Evolutionary conservation across 2,113 vertebrate genomes (phyloP).

Genomic region (Dipodomys stephensi): DNA sequence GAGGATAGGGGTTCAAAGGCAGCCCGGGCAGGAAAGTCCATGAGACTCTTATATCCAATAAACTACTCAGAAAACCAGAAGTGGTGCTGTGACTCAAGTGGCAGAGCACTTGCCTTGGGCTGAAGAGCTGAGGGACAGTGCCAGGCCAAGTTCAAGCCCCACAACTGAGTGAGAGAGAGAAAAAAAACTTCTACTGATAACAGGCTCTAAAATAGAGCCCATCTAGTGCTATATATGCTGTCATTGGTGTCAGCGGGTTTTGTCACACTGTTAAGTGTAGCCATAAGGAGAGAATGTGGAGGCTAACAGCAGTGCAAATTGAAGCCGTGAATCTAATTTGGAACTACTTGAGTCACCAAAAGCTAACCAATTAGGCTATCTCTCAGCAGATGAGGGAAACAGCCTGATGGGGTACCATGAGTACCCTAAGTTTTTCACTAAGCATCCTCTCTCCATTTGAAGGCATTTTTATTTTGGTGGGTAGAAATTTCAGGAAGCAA

Average conservation of each 20-base stretch:
- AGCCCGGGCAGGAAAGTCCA: too few relatives aligned
- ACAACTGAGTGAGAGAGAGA: too few relatives aligned
- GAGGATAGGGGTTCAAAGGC: too few relatives aligned
- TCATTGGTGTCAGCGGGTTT: neutral
- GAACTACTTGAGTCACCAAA: neutral
- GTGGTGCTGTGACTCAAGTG: too few relatives aligned
- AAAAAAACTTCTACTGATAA: neutral
- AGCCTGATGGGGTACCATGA: too few relatives aligned
- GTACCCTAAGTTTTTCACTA: neutral
- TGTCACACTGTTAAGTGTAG: neutral
- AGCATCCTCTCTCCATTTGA: accelerated
- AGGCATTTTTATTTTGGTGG: neutral
- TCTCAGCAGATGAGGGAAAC: neutral
- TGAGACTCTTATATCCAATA: too few relatives aligned
- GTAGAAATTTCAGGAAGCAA: neutral
- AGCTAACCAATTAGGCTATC: neutral
- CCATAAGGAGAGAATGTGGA: neutral
- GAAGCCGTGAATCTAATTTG: neutral
- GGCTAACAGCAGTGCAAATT: neutral
- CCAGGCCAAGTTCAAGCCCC: too few relatives aligned
- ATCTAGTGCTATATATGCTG: neutral
- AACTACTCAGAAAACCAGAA: too few relatives aligned
- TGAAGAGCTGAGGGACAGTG: too few relatives aligned
- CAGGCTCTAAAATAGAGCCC: neutral
- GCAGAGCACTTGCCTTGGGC: too few relatives aligned